Conservation (phyloP, 2,113 vertebrate genomes). For the Caranx ignobilis region DNA sequence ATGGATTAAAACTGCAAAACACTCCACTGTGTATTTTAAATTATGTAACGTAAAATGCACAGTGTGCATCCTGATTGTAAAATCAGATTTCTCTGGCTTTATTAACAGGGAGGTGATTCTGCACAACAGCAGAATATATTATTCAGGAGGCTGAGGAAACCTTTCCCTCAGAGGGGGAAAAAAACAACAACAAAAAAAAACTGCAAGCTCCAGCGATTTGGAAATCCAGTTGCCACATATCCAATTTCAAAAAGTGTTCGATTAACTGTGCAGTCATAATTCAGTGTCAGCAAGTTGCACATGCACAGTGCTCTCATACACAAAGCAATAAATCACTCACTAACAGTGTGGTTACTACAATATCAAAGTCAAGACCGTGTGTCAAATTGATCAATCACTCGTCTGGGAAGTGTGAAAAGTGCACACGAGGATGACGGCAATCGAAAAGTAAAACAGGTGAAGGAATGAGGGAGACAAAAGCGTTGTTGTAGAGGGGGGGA, state of each 20-base stretch:
- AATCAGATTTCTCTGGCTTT: conserved; percentile 23
- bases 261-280: conserved; percentile 61
- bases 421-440: neutral
- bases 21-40: neutral
- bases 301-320: conserved; percentile 45
- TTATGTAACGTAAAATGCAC: neutral
- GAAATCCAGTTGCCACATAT: conserved; percentile 63
- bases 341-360: conserved; percentile 36
- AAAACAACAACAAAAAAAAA: conserved; percentile 19
- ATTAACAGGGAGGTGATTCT: conserved; percentile 24
- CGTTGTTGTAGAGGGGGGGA: conserved; percentile 10
- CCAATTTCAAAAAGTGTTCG: conserved; percentile 66
- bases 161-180: conserved; percentile 23
- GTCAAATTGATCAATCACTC: conserved; percentile 51
- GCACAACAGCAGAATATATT: conserved; percentile 55
- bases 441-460: conserved; percentile 42
- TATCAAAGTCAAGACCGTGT: conserved; percentile 47
- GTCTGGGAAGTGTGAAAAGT: neutral
- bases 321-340: conserved; percentile 57
- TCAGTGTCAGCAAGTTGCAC: conserved; percentile 58
- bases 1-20: neutral
- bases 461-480: conserved; percentile 9
- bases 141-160: conserved; percentile 61
- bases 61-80: neutral
- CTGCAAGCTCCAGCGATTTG: conserved; percentile 59